Evolutionary conservation across 2,888 invertebrate genomes (phyloP).

Genomic region (Lasioglossum calceatum): DNA sequence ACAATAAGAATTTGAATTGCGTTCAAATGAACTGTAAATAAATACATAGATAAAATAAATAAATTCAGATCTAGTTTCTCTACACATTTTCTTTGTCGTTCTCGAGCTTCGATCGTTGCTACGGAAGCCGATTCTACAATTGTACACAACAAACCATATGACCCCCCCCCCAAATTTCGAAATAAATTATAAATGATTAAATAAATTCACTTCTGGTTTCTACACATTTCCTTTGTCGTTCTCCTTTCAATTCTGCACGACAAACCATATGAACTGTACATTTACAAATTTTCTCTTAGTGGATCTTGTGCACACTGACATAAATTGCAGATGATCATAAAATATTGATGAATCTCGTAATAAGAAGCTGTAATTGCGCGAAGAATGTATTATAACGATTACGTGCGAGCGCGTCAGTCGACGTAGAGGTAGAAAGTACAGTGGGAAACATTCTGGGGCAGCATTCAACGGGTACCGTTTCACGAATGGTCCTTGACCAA

Average conservation of each 20-base stretch:
- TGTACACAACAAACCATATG: no score
- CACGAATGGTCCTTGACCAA: neutral
- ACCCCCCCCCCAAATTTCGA: neutral
- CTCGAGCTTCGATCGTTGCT: neutral
- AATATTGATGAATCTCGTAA: neutral
- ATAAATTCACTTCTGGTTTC: no score
- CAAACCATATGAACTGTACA: neutral
- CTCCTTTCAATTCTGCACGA: no score
- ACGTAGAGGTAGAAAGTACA: conserved; percentile 24
- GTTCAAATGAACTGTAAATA: no score
- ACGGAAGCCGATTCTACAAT: no score
- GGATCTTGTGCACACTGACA: neutral
- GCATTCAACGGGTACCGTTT: neutral
- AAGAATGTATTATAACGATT: neutral
- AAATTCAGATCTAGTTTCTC: no score
- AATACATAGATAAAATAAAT: no score
- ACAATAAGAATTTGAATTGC: no score
- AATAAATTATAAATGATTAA: no score
- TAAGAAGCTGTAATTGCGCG: neutral
- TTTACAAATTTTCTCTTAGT: neutral
- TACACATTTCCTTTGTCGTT: no score
- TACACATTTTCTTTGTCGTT: no score
- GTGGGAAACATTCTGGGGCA: neutral
- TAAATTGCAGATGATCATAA: neutral
- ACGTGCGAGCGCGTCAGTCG: neutral